A percentile compares a stretch with the other conserved stretches of the same genome.
These are phyloP conservation scores for Drosophila mettleri DNA, from an alignment of 2,888 invertebrate species.

Conservation along the genomic window DNA sequence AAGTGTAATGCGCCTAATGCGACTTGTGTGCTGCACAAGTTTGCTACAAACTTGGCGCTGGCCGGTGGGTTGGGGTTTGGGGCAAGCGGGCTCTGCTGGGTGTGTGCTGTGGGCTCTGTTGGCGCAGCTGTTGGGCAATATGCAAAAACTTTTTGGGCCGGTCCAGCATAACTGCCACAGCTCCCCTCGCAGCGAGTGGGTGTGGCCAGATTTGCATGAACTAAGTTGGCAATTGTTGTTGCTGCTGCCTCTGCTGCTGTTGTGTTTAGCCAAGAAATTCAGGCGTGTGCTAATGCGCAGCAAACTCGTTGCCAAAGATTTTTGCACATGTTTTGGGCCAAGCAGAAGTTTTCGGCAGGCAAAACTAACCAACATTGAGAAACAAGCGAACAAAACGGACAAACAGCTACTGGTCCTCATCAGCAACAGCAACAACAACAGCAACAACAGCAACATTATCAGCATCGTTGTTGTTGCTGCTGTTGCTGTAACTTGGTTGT, in stretches of 20 bases:
- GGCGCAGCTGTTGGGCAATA: constrained; percentile 57
- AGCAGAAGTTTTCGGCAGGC: constrained; percentile 59
- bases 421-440: constrained; percentile 38
- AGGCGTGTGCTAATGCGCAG: constrained; percentile 76
- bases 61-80: not conserved
- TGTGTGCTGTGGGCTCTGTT: constrained; percentile 1
- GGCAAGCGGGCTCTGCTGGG: not conserved
- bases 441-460: constrained; percentile 22
- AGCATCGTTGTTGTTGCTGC: constrained; percentile 17
- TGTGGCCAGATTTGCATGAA: constrained; percentile 49
- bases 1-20: constrained; percentile 54
- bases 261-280: constrained; percentile 64
- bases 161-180: not conserved
- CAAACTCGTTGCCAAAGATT: constrained; percentile 70
- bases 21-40: constrained; percentile 35
- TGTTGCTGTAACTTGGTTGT: constrained; percentile 41
- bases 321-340: constrained; percentile 74
- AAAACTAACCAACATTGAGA: constrained; percentile 39
- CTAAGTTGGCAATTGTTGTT: constrained; percentile 29
- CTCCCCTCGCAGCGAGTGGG: constrained; percentile 21
- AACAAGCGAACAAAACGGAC: constrained; percentile 53
- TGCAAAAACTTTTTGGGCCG: constrained; percentile 38
- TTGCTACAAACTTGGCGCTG: constrained; percentile 43
- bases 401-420: constrained; percentile 62
- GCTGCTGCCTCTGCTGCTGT: constrained; percentile 6